Evolutionary conservation across 2,888 invertebrate genomes (phyloP).

Genomic region (Candidula unifasciata): DNA sequence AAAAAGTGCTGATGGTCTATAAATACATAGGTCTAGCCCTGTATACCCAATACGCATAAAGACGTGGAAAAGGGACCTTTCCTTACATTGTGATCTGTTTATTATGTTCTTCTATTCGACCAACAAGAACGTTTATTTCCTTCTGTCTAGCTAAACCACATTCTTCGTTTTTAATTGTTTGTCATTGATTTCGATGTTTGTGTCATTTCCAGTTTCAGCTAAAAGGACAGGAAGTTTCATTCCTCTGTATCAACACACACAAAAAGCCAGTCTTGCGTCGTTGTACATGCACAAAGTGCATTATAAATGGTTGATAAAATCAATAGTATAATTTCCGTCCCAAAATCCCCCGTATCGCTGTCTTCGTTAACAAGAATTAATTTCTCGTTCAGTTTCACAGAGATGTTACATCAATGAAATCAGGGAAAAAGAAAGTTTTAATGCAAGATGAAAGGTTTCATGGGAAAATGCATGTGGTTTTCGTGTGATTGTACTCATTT

Average conservation of each 20-base stretch:
- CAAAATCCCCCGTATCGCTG: background rate
- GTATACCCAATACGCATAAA: too few relatives aligned
- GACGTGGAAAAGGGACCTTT: too few relatives aligned
- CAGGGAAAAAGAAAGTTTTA: background rate
- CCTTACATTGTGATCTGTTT: too few relatives aligned
- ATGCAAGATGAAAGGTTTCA: slow-evolving; percentile 8
- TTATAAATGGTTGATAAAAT: background rate
- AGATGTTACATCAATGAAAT: background rate
- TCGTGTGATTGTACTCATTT: slow-evolving; percentile 19
- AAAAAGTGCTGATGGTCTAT: too few relatives aligned
- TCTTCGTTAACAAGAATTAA: background rate
- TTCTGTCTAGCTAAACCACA: too few relatives aligned
- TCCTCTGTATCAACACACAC: background rate
- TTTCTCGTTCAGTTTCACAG: background rate
- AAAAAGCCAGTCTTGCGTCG: background rate
- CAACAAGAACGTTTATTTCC: too few relatives aligned
- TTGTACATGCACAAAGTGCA: background rate
- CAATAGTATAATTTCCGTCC: slow-evolving; percentile 1
- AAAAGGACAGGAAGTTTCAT: too few relatives aligned
- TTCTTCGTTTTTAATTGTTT: too few relatives aligned
- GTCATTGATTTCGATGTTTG: too few relatives aligned
- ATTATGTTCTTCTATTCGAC: too few relatives aligned
- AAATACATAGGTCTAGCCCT: too few relatives aligned
- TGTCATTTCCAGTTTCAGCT: too few relatives aligned
- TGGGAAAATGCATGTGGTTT: background rate